A percentile compares a stretch with the other conserved stretches of the same genome.
phyloP scores from a whole-genome alignment of 2,797 vertebrate species.

The Menidia menidia region DNA sequence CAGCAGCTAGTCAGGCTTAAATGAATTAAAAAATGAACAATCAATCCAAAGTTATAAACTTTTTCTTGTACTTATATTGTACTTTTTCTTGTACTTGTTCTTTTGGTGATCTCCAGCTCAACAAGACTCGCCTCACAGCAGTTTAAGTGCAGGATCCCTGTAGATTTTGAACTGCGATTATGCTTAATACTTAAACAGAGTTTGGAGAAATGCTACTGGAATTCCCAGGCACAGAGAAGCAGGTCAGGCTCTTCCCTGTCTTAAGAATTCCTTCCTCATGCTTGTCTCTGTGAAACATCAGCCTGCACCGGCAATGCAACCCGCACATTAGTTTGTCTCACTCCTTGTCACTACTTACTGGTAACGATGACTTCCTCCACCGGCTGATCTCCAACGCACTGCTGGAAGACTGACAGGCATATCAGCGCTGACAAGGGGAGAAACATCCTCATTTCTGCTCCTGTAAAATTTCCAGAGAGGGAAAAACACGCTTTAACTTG shows the following conservation, averaged over 20 bases:
- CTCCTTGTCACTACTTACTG: slow-evolving; percentile 54
- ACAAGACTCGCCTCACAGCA: too few species aligned
- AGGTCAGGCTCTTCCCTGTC: background rate
- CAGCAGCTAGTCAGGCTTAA: too few species aligned
- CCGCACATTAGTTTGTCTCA: background rate
- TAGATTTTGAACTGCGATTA: too few species aligned
- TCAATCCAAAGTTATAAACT: too few species aligned
- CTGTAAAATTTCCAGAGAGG: background rate
- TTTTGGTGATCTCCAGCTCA: too few species aligned
- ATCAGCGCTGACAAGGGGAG: slow-evolving; percentile 56
- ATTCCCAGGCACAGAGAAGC: background rate
- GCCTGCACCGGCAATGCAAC: background rate
- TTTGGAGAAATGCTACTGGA: too few species aligned
- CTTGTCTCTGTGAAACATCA: background rate
- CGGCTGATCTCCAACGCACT: slow-evolving; percentile 53
- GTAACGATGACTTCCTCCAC: slow-evolving; percentile 44
- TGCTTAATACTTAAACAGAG: too few species aligned
- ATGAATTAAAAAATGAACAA: too few species aligned
- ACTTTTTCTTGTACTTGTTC: too few species aligned
- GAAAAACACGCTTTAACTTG: slow-evolving; percentile 5
- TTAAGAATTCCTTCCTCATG: background rate
- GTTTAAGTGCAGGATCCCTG: too few species aligned
- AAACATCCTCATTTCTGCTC: slow-evolving; percentile 46
- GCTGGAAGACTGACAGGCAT: slow-evolving; percentile 51
- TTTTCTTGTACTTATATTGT: too few species aligned